Base-by-base conservation (phyloP, 2,888 invertebrate genomes). In the Protodeltote pygarga region DNA sequence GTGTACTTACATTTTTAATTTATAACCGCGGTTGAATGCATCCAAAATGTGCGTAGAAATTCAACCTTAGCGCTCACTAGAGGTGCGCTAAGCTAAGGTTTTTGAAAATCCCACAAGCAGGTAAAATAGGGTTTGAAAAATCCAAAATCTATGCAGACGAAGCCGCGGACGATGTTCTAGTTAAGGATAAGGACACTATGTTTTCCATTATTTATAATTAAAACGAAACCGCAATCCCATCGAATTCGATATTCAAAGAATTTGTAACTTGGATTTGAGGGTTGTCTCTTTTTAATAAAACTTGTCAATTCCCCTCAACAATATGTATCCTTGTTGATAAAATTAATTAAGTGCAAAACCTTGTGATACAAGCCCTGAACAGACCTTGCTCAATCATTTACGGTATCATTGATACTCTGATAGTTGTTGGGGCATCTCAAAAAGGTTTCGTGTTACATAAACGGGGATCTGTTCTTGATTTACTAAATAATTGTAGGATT, bases 331-430 rank as follows among this genome's bases (percentile, higher is more conserved):
- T 33, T 40, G 40, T 21, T 10, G 28, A 51, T n/a, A n/a, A n/a
- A n/a, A n/a, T 45, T 50, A 46, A 64, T 67, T 60, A 57, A 65
- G 53, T 51, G 57, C 31, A 53, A 28, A 48, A 32, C 38, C 65
- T 49, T 60, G 65, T 57, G 33, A 42, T 55, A 55, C 55, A 44
- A 40, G n/a, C 23, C 14, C 16, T 28, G 28, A 21, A 34, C 21
- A 17, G 27, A 15, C 21, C 20, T 32, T 21, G 45, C 40, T 66
- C 24, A 54, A 63, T 60, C 34, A 65, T 67, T 63, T 38, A 63
- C 13, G 33, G 42, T 37, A 16, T 48, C 45, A 28, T 31, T 45
- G 58, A 57, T 65, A n/a, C n/a, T 14, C 5, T 40, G 31, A 46
- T 48, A 66, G 49, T 63, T 54, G 31, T 40, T 10, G 5, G 19